Evolutionary conservation across 2,113 vertebrate species (phyloP), one percentile per base, ranked within the genome.

Genomic region (Pungitius pungitius): DNA sequence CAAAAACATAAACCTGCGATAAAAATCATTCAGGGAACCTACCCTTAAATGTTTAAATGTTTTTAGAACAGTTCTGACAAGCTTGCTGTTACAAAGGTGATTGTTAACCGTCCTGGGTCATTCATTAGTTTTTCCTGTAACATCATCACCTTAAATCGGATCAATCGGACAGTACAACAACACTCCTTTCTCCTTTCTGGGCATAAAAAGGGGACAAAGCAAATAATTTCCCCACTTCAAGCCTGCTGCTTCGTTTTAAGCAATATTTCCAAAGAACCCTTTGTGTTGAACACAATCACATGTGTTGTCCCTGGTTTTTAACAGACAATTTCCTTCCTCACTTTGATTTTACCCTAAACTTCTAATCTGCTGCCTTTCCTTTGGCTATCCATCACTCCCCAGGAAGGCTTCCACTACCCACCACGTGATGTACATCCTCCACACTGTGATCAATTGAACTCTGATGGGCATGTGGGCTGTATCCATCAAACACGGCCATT

Each of bases 301-400:
- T 43, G 45, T 70, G 75, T 1, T 6, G 6, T 35, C 51, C 60
- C 45, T 70, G 55, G 26, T 73, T 67, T 79, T 77, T 67, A 82
- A 87, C 74, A 43, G 71, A 15, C 80, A 82, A 80, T 87, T 91
- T 88, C 83, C 86, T 84, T 77, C 65, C 78, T 78, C 73, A 67
- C 78, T 65, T 77, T 77, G 76, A 87, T 85, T 89, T 77, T 81
- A 85, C 81, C 80, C 75, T 86, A 82, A 87, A 87, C 80, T 80
- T 90, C 78, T 73, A 88, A 89, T 90, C 85, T 89, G 67, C 76
- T 55, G 83, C 74, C 77, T 82, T 89, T 88, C 80, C 74, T 85
- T 85, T 35, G 77, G 86, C 79, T 62, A 85, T 88, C 82, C 78
- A 78, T 87, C 83, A 79, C 68, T 79, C 73, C 73, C 42, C 26